Evolutionary conservation across 2,113 vertebrate genomes (phyloP), one percentile per base, ranked within the genome.

Genomic region (Microcebus griseorufus): DNA sequence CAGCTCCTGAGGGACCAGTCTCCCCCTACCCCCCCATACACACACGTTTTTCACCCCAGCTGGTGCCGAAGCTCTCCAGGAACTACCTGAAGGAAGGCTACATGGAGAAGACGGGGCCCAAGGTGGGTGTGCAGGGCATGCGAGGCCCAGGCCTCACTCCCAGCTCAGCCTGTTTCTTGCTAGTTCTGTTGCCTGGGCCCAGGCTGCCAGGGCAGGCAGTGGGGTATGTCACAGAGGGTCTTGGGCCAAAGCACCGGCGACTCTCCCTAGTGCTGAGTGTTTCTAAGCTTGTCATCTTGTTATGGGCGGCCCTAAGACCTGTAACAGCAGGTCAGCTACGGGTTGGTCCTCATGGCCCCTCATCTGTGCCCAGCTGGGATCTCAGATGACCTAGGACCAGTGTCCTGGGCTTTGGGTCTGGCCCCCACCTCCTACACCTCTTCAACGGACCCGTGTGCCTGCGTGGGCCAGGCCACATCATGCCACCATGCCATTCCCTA

Each of bases 81-180:
- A 99, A 99, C 98, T 99, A 99, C 97, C 99, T 99, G 98, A 99
- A 99, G 97, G 99, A 99, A 89, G 99, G 99, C 5, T 99, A 99
- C 92, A 99, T 99, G 99, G 99, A 99, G 98, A 99, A 99, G 95
- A 99, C 99, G 0, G 99, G 99, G 42, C 99, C 99, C 97, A 99
- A 99, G 99, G 99, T 99, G 97, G 87, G 99, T 37, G n/a, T 29
- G 45, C 29, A 1, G 11, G 51, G 3, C 25, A 1, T 39, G 39
- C 6, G 39, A 6, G 37, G 23, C 55, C 73, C 13, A 34, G 64
- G 64, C 64, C 29, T 29, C 17, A 58, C 55, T 58, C 20, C 55
- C 62, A 64, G 25, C 62, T 12, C 10, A 64, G 27, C 62, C 62
- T 64, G 25, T 29, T 11, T 64, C 27, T 11, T 29, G 62, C 27